These are phyloP conservation scores for Alentia gelatinosa DNA, from an alignment of 2,888 invertebrate species.

Conservation along the genomic window DNA sequence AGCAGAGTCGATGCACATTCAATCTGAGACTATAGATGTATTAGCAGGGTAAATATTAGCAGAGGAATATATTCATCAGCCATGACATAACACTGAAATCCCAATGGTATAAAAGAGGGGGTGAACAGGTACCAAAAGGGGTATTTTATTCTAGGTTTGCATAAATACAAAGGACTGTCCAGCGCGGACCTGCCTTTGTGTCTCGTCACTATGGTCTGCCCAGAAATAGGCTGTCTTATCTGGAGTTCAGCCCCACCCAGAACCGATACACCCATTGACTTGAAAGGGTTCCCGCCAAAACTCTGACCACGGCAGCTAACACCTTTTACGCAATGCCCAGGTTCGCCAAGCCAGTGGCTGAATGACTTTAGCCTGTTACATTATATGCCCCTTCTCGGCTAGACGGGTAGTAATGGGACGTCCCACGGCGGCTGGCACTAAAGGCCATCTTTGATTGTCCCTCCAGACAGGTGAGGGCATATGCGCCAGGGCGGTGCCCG, in stretches of 20 bases:
- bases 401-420: background rate
- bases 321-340: background rate
- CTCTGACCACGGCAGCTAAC: background rate
- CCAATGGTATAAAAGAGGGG: background rate
- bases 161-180: background rate
- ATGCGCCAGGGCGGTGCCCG: background rate
- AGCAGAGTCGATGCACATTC: background rate
- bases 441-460: background rate
- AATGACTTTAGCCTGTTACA: background rate
- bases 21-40: background rate
- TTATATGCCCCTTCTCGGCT: background rate
- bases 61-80: background rate
- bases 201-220: background rate
- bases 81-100: background rate
- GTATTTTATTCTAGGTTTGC: background rate
- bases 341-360: background rate
- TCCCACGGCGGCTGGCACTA: background rate
- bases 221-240: conserved; percentile 1
- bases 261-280: background rate
- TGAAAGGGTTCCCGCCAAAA: background rate
- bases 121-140: background rate
- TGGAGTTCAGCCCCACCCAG: background rate
- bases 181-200: background rate
- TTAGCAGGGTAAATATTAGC: background rate
- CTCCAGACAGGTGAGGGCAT: conserved; percentile 8